Conservation (phyloP, 2,888 invertebrate species). For the Pyrrhosoma nymphula region DNA sequence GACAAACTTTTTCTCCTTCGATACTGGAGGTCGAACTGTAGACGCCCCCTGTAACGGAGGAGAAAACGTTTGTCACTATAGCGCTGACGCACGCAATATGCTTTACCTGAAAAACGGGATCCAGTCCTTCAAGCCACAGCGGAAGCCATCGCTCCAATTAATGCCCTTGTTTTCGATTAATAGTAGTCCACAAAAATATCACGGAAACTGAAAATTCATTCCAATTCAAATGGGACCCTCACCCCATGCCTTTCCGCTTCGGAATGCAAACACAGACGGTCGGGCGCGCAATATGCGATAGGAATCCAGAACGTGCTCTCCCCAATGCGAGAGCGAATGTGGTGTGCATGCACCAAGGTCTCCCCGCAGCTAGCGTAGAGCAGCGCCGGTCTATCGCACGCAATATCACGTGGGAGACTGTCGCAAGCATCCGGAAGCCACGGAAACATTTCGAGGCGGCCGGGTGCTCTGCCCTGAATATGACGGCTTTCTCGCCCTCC, state of each 20-base stretch:
- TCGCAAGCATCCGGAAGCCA: constrained; percentile 22
- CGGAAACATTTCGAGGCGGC: background rate
- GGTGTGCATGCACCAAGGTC: background rate
- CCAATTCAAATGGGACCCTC: background rate
- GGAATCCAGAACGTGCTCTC: background rate
- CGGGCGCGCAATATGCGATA: background rate
- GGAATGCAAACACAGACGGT: background rate
- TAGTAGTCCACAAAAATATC: too few species aligned
- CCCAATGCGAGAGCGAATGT: background rate
- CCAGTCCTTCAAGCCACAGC: too few species aligned
- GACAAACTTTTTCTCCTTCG: too few species aligned
- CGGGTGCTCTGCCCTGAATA: background rate
- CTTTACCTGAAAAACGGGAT: too few species aligned
- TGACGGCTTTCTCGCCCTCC: too few species aligned
- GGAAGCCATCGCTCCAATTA: too few species aligned
- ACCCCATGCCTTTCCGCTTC: background rate
- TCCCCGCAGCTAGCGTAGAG: too few species aligned
- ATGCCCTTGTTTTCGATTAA: too few species aligned
- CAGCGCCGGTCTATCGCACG: background rate
- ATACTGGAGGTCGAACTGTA: too few species aligned
- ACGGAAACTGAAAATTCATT: background rate
- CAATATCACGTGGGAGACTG: constrained; percentile 16
- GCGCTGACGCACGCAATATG: too few species aligned
- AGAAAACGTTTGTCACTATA: too few species aligned
- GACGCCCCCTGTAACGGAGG: too few species aligned